A percentile compares a stretch with the other conserved stretches of the same genome.
These are phyloP conservation scores for Ernsta delagoae DNA, from an alignment of 2,888 invertebrate genomes.

Conservation along the genomic window DNA sequence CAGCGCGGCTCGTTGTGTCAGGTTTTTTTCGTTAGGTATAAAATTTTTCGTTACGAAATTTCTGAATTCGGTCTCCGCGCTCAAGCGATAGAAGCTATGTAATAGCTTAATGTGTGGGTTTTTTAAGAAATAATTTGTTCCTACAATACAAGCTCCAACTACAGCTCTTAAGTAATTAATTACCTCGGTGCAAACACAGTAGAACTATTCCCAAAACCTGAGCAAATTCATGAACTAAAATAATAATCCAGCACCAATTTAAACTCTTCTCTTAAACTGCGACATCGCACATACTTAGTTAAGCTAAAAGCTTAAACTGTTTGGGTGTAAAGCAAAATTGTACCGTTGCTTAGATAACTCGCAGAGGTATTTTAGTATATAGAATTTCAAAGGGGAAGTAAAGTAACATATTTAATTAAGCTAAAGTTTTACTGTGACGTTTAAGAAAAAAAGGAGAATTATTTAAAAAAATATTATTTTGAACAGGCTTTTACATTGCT, in stretches of 20 bases:
- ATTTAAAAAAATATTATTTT: too few species aligned
- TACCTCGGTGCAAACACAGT: background rate
- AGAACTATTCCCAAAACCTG: background rate
- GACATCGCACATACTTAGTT: slow-evolving; percentile 27
- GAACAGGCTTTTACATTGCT: too few species aligned
- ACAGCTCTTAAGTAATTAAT: background rate
- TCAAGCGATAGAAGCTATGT: too few species aligned
- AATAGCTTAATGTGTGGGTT: too few species aligned
- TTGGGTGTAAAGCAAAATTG: slow-evolving; percentile 25
- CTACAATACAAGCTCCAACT: background rate
- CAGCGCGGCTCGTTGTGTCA: too few species aligned
- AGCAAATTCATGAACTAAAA: slow-evolving; percentile 9
- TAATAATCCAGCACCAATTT: slow-evolving; percentile 13
- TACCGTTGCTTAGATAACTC: slow-evolving; percentile 12
- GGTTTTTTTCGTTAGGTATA: too few species aligned
- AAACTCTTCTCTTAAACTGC: slow-evolving; percentile 15
- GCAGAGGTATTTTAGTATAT: background rate
- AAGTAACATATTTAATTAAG: too few species aligned
- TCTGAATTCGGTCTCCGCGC: too few species aligned
- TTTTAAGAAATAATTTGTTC: too few species aligned
- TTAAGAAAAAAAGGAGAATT: too few species aligned
- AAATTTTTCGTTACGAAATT: too few species aligned
- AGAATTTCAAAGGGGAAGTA: background rate
- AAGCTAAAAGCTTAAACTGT: slow-evolving; percentile 27
- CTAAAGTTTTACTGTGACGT: too few species aligned